Evolutionary conservation across 2,113 vertebrate genomes (phyloP).

Genomic region (Aspiorhynchus laticeps): DNA sequence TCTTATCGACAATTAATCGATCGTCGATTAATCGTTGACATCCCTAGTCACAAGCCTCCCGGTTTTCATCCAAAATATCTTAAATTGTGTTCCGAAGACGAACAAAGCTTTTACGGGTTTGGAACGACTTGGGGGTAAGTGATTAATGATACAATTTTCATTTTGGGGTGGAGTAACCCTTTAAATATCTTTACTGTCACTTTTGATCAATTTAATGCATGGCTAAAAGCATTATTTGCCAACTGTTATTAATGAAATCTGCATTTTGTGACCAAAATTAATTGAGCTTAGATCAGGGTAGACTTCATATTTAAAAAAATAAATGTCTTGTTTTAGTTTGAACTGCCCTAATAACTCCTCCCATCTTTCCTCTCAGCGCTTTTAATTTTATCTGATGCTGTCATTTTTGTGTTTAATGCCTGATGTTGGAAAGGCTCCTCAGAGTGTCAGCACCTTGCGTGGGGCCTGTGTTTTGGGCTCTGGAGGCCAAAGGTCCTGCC

Average conservation of each 20-base stretch:
- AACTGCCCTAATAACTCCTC: neutral
- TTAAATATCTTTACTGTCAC: no score
- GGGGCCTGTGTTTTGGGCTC: neutral
- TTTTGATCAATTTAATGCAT: neutral
- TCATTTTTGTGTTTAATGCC: neutral
- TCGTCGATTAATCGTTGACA: no score
- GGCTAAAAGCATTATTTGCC: neutral
- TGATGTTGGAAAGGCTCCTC: neutral
- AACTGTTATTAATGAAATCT: neutral
- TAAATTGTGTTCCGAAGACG: no score
- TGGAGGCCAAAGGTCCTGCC: constrained; percentile 1
- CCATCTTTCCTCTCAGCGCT: neutral
- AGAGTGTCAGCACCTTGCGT: constrained; percentile 8
- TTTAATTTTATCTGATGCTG: neutral
- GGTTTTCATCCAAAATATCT: no score
- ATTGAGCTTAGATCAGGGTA: neutral
- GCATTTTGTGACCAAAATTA: neutral
- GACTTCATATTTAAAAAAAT: neutral
- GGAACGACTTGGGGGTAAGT: no score
- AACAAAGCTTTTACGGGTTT: no score
- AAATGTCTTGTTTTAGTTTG: neutral
- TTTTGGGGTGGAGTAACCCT: no score
- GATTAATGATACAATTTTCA: no score
- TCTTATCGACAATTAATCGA: no score
- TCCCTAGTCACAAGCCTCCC: no score